Evolutionary conservation across 2,113 vertebrate genomes (phyloP), one percentile per base, ranked within the genome.

Genomic region (Reinhardtius hippoglossoides): DNA sequence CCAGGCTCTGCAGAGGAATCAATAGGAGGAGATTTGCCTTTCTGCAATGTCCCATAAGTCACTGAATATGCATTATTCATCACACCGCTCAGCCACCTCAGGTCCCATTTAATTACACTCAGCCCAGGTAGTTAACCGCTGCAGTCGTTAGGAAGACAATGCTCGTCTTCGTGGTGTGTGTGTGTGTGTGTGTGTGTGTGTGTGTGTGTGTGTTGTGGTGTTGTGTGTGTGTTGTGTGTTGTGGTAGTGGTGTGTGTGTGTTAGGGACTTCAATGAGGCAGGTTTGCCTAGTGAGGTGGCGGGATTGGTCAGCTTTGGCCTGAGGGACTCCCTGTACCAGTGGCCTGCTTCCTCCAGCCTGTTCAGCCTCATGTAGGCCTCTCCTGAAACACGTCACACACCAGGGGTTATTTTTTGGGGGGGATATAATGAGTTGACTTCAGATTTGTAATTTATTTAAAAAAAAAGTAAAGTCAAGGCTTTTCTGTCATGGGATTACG

Each of bases 291-390:
- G 97, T 99, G 71, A 99, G 96, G 84, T 99, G 98, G n/a, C n/a
- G 97, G 98, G 64, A 99, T 97, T 99, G 97, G 87, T 99, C 97
- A 0, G 95, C 96, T 89, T 99, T 99, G 84, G 95, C 94, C 93
- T 93, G 82, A 99, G 84, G 1, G 98, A 99, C 84, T 99, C 96
- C 87, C 94, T 87, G 21, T 99, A 99, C 97, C 98, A 99, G 71
- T 91, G 94, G 55, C 95, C 96, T 31, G 98, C 98, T 83, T 99
- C 97, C 0, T 95, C 91, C 63, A 97, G 92, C 16, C 92, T 94
- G 89, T 95, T 97, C 82, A 99, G 91, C 68, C 96, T 94, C 97
- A 99, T 97, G 67, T 97, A 97, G 2, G 97, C 97, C 92, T 99
- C 98, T 85, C 98, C 98, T 99, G 46, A 26, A 84, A 80, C 20